Evolutionary conservation across 92 coral and sea anemone species (phyloP), one percentile per base, ranked within the genome.

Genomic region (Zoanthus sansibaricus): DNA sequence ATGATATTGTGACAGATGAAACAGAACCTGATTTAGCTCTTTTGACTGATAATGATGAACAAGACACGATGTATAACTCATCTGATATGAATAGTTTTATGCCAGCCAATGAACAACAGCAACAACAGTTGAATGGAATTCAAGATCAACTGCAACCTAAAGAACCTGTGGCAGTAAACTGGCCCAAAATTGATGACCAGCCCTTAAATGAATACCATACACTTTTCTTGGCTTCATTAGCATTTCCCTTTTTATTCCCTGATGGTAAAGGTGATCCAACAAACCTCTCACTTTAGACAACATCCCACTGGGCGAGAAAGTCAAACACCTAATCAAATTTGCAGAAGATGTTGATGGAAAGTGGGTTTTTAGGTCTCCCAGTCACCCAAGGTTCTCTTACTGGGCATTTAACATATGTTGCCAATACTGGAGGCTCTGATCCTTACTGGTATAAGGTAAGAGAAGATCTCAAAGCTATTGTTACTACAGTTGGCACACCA

Each of bases 211-310:
- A 90, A 70, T 87, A 74, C 76, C 76, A 88, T 76, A 82, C 88
- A 70, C 49, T 88, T 71, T 87, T 87, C 83, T 74, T 87, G 77
- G 93, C 93, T 71, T 87, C 91, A 72, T 47, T 90, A 79, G 93
- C 91, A 46, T 87, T 90, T 83, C 93, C 93, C 52, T 87, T 90
- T 72, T 90, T 90, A 90, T 90, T 90, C 77, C 93, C 93, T 78
- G 87, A 82, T 79, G 91, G 91, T 30, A 90, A 87, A 90, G 93
- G 88, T 69, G 92, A 90, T 86, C 90, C 92, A 79, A 86, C 92
- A 77, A 90, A 90, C 74, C 86, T 83, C 48, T 67, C 86, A 67
- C 86, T 89, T 78, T 83, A 70, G 84, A 78, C 71, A 86, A 91
- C 18, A 58, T 91, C 74, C 77, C 90, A 54, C 84, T 87, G 69